Conservation (phyloP, 2,113 vertebrate genomes). For the Entelurus aequoreus region DNA sequence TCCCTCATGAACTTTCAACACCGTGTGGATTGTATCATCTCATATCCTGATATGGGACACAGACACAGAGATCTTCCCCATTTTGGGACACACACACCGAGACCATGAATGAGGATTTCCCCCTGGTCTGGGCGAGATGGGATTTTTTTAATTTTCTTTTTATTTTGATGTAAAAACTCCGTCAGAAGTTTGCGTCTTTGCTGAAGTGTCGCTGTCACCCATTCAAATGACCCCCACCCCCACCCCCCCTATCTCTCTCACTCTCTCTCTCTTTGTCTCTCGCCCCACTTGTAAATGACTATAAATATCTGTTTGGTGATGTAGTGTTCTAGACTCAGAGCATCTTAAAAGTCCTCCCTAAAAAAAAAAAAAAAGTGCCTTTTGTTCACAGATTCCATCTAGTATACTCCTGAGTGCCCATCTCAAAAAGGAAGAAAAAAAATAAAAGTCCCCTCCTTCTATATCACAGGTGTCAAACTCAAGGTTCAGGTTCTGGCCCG, state of each 20-base stretch:
- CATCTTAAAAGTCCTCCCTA: slow-evolving; percentile 81
- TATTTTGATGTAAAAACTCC: slow-evolving; percentile 37
- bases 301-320: slow-evolving; percentile 79
- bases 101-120: slow-evolving; percentile 5
- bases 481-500: no score
- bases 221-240: slow-evolving; percentile 27
- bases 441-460: slow-evolving; percentile 68
- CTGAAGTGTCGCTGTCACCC: slow-evolving; percentile 33
- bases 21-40: slow-evolving; percentile 7
- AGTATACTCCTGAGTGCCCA: slow-evolving; percentile 74
- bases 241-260: not conserved
- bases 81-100: slow-evolving; percentile 60
- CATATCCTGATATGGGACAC: slow-evolving; percentile 33
- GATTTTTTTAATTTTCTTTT: not conserved
- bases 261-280: slow-evolving; percentile 20
- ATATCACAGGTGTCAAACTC: no score
- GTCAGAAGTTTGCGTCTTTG: slow-evolving; percentile 28
- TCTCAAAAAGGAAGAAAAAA: slow-evolving; percentile 48
- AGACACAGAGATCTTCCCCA: slow-evolving; percentile 63
- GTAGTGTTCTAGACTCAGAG: slow-evolving; percentile 78
- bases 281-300: slow-evolving; percentile 70
- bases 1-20: slow-evolving; percentile 18
- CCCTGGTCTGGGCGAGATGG: slow-evolving; percentile 2
- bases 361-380: slow-evolving; percentile 76
- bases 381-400: slow-evolving; percentile 80